These are phyloP conservation scores for Pyralis farinalis DNA, from an alignment of 2,888 invertebrate species.

Conservation along the genomic window DNA sequence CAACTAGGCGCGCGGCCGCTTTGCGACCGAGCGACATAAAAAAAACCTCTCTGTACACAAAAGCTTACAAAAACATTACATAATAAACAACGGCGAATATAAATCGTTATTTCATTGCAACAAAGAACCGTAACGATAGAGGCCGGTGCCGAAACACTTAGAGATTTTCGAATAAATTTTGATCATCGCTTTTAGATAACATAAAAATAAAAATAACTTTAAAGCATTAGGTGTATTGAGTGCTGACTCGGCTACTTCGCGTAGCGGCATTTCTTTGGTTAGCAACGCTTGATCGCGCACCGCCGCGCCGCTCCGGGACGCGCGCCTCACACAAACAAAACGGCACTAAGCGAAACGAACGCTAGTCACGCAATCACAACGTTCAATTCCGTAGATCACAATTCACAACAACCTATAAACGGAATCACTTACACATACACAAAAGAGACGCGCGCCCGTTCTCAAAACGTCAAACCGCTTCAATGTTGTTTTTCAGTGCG, in stretches of 20 bases:
- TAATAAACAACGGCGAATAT: conserved; percentile 72
- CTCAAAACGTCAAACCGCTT: conserved; percentile 21
- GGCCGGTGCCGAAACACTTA: conserved; percentile 51
- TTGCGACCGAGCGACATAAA: conserved; percentile 54
- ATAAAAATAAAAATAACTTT: conserved; percentile 57
- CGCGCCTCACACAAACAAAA: conserved; percentile 24
- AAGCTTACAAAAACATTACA: conserved; percentile 55
- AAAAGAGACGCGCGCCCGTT: conserved; percentile 19
- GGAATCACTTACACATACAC: conserved; percentile 21
- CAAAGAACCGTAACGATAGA: conserved; percentile 64
- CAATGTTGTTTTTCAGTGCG: conserved; percentile 20
- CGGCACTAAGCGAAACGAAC: conserved; percentile 27
- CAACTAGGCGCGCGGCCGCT: conserved; percentile 55
- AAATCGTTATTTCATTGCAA: conserved; percentile 62
- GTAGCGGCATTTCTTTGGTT: conserved; percentile 66
- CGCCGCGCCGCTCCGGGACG: conserved; percentile 25
- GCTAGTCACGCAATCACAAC: conserved; percentile 25
- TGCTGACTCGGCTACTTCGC: conserved; percentile 66
- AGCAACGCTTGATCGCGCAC: conserved; percentile 41
- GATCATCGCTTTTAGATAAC: conserved; percentile 16
- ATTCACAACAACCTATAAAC: conserved; percentile 35
- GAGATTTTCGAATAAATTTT: conserved; percentile 43
- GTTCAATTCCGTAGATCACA: conserved; percentile 41
- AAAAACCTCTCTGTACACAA: conserved; percentile 48
- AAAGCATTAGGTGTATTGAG: conserved; percentile 72